phyloP scores from a whole-genome alignment of 2,797 vertebrate species.

The Enteromius radiatus region DNA sequence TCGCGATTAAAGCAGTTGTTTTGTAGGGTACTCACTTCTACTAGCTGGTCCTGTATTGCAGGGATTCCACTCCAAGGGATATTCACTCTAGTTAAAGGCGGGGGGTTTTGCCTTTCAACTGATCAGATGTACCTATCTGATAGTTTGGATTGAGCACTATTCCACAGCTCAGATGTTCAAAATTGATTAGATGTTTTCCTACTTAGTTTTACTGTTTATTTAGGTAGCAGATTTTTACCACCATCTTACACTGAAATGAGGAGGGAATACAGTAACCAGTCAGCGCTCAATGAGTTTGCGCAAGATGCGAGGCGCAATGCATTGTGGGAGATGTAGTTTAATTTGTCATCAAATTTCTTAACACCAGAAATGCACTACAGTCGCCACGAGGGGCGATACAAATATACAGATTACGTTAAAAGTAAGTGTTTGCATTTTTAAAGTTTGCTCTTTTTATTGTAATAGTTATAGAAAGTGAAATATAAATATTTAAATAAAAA shows the following conservation, averaged over 20 bases:
- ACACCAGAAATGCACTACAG: background rate
- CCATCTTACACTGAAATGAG: slow-evolving; percentile 87
- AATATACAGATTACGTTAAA: background rate
- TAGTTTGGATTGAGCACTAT: slow-evolving; percentile 65
- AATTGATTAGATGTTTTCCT: slow-evolving; percentile 71
- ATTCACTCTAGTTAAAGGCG: slow-evolving; percentile 81
- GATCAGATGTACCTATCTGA: slow-evolving; percentile 68
- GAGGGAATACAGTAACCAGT: slow-evolving; percentile 79
- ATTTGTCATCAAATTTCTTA: background rate
- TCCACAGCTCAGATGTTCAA: slow-evolving; percentile 70
- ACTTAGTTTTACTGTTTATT: slow-evolving; percentile 74
- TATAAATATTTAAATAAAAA: background rate
- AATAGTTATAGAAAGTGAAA: background rate
- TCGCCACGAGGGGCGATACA: background rate
- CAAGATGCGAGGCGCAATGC: slow-evolving; percentile 50
- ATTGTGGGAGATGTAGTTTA: slow-evolving; percentile 72
- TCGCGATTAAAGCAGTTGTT: slow-evolving; percentile 36
- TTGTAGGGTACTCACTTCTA: slow-evolving; percentile 80
- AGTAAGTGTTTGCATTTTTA: background rate
- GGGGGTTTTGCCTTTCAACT: slow-evolving; percentile 77
- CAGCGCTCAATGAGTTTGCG: slow-evolving; percentile 75
- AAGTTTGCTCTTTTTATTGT: background rate
- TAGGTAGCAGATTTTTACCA: slow-evolving; percentile 83
- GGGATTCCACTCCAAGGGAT: slow-evolving; percentile 79
- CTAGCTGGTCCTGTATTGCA: slow-evolving; percentile 76